Percentiles rank a stretch among this genome's conserved stretches.
Conservation (phyloP, 2,797 vertebrate genomes). For the Loriculus beryllinus region DNA sequence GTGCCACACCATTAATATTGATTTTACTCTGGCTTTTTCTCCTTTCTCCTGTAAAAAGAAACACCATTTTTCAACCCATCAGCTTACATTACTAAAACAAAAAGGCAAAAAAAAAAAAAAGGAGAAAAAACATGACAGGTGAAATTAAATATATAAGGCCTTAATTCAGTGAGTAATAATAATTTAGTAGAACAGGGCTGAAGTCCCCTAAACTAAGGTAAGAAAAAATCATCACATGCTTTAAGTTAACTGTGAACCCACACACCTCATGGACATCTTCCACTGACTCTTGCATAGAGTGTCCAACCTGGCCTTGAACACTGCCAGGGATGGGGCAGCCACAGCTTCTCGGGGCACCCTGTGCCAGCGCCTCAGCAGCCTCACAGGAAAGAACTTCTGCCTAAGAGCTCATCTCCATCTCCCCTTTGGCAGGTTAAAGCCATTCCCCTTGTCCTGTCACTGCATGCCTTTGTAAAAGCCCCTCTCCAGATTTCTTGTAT, state of each 20-base stretch:
- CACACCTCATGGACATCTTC: fast-evolving
- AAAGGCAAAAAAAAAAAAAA: not conserved
- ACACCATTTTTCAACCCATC: constrained; percentile 10
- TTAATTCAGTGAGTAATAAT: not conserved
- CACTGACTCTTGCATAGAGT: not conserved
- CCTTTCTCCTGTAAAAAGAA: not conserved
- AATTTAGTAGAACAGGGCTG: not conserved
- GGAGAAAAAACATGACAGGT: not conserved
- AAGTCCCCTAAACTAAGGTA: not conserved
- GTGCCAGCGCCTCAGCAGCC: not conserved
- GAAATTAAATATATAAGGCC: not conserved
- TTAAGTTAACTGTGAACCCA: not conserved
- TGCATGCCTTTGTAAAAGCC: not conserved
- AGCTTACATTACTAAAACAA: not conserved
- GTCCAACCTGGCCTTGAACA: not conserved
- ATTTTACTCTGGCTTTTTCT: not conserved
- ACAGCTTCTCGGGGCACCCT: not conserved
- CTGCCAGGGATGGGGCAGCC: not conserved
- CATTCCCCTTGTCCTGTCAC: not conserved
- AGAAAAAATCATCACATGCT: not conserved
- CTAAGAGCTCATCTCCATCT: not conserved
- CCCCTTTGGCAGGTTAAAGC: not conserved
- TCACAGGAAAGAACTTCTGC: not conserved
- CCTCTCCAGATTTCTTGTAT: not conserved
- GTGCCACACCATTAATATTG: constrained; percentile 31